Conservation (phyloP, 2,888 invertebrate species). For the Andricus curvator region DNA sequence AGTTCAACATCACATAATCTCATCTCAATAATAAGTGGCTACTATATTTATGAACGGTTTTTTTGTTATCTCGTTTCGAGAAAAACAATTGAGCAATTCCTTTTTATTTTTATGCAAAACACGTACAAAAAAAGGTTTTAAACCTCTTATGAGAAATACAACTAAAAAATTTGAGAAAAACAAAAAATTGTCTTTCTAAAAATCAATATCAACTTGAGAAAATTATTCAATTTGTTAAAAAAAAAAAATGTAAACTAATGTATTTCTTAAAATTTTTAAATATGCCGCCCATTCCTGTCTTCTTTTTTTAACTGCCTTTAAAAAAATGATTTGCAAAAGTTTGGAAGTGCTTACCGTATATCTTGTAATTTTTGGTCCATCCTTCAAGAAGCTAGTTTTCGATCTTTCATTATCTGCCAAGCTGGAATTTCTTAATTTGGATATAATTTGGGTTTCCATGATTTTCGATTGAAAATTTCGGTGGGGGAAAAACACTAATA, state of each 20-base stretch:
- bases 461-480: slow-evolving; percentile 1
- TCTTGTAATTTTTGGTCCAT: slow-evolving; percentile 66
- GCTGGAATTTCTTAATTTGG: slow-evolving; percentile 51
- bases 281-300: neutral
- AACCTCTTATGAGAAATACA: too few species aligned
- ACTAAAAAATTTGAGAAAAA: too few species aligned
- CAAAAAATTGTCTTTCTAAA: too few species aligned
- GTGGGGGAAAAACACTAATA: neutral
- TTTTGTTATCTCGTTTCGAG: neutral
- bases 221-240: too few species aligned
- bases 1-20: neutral
- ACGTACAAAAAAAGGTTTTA: too few species aligned
- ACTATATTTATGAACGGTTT: neutral
- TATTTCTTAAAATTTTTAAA: neutral
- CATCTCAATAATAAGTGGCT: slow-evolving; percentile 6
- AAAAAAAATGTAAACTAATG: neutral
- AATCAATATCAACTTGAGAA: too few species aligned
- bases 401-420: slow-evolving; percentile 58
- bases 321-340: neutral
- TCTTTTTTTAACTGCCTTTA: neutral
- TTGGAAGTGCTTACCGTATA: slow-evolving; percentile 68
- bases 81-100: neutral
- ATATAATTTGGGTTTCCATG: slow-evolving; percentile 58
- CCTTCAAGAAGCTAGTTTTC: slow-evolving; percentile 65
- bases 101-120: neutral